Base-by-base conservation (phyloP, 2,888 invertebrate genomes). In the Oxyteleia sp. region DNA sequence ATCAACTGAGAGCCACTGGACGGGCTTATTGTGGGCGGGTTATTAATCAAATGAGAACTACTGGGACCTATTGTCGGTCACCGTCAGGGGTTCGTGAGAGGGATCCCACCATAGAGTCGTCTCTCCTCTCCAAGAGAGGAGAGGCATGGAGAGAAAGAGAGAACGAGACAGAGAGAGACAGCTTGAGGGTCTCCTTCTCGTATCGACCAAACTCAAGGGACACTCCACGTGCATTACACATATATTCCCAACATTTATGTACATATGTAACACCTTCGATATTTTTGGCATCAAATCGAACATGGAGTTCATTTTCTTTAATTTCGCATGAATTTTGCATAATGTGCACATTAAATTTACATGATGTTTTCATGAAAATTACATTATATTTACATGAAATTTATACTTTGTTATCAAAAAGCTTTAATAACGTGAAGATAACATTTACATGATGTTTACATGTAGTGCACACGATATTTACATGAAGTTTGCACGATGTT, bases 31-130 rank as follows among this genome's bases (percentile, higher is more conserved):
- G 92, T 92, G 89, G 91, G 90, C 85, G 90, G 90, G 89, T 92
- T 93, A 93, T 93, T 92, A 93, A 93, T 93, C 93, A 93, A 93
- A 92, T 93, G 93, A 93, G 92, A 93, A 92, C 93, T 92, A 92
- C 93, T 92, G 93, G 86, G 85, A 88, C 88, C 91, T 89, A 92
- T 92, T 93, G 93, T 93, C 89, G 89, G 87, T 74, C 85, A 83
- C 87, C 88, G 87, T 86, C 89, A 87, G 91, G 90, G 88, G 87
- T 88, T 90, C 88, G 78, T 83, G 84, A 84, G 87, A 82, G 84
- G 84, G 87, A 85, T 85, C 79, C 84, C 81, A 63, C 75, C 80
- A 84, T 82, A 0, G n/a, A n/a, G n/a, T 71, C 76, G 64, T 64
- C 18, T 38, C 68, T 20, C 18, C 26, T 51, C 26, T 23, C 23